Evolutionary conservation across 2,113 vertebrate genomes (phyloP).

Genomic region (Oceanodroma tethys): DNA sequence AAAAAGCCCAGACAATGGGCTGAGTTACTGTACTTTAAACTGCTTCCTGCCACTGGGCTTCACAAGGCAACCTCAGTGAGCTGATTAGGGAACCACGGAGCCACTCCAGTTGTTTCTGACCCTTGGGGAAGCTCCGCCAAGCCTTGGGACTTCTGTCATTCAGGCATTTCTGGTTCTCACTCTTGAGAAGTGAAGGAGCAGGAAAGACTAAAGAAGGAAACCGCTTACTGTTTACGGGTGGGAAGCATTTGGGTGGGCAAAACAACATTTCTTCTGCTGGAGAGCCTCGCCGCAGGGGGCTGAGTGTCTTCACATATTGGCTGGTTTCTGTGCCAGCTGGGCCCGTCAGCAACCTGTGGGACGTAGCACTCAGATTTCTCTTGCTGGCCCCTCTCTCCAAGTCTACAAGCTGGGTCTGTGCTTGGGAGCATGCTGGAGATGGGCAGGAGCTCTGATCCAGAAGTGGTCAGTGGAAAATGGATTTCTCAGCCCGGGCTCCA

Average conservation of each 20-base stretch:
- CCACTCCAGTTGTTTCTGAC: not conserved
- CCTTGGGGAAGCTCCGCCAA: not conserved
- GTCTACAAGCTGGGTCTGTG: rapidly evolving
- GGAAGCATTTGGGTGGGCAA: not conserved
- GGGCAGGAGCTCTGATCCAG: rapidly evolving
- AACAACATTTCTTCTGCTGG: not conserved
- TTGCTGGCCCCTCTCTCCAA: not conserved
- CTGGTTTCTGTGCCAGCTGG: not conserved
- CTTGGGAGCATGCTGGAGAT: not conserved
- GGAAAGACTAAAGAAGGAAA: not conserved
- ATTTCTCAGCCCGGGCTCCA: not conserved
- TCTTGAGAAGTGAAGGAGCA: not conserved
- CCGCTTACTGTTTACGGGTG: rapidly evolving
- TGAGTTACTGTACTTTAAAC: slow-evolving; percentile 49
- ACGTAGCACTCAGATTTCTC: too few relatives aligned
- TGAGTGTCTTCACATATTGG: not conserved
- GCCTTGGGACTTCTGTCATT: not conserved
- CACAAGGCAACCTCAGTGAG: not conserved
- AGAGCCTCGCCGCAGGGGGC: not conserved
- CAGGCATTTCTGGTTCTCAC: not conserved
- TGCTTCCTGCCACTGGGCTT: slow-evolving; percentile 4
- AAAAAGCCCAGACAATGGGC: not conserved
- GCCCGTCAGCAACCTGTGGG: not conserved
- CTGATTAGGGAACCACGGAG: slow-evolving; percentile 4
- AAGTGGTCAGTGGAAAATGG: not conserved